phyloP scores from a whole-genome alignment of 2,113 vertebrate genomes.

The Oenanthe oenanthe region DNA sequence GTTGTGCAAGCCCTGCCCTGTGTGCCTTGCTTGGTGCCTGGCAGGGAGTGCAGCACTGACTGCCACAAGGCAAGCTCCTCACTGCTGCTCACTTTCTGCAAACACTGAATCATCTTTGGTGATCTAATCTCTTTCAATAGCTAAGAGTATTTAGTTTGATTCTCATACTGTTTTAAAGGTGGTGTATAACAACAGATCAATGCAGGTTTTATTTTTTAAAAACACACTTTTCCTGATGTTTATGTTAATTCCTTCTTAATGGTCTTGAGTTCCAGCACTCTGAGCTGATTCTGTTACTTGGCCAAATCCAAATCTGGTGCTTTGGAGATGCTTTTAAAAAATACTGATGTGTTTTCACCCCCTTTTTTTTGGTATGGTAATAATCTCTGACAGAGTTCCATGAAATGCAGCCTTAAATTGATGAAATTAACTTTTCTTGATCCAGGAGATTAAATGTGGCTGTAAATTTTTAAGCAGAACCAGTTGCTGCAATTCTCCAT shows the following conservation, averaged over 20 bases:
- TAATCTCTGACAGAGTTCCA: conserved; percentile 18
- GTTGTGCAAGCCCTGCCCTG: accelerated
- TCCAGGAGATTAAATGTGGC: conserved; percentile 56
- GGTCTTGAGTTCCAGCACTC: neutral
- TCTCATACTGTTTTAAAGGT: neutral
- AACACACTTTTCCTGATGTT: neutral
- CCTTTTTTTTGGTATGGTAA: neutral
- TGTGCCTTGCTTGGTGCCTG: accelerated
- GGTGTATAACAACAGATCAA: neutral
- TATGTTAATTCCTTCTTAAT: neutral
- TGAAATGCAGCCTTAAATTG: neutral
- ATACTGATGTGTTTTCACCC: neutral
- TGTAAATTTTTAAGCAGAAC: conserved; percentile 67
- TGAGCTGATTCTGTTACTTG: neutral
- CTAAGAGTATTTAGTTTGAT: neutral
- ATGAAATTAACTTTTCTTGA: conserved; percentile 66
- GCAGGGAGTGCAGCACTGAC: accelerated
- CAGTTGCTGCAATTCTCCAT: conserved; percentile 50
- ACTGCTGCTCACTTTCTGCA: neutral
- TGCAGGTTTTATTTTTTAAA: neutral
- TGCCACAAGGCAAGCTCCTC: accelerated
- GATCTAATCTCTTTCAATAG: neutral
- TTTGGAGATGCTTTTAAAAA: neutral
- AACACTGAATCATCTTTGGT: neutral
- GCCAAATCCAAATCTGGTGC: neutral